A percentile compares a stretch with the other conserved stretches of the same genome.
These are phyloP conservation scores for Antheraea yamamai DNA, from an alignment of 2,888 invertebrate genomes.

Conservation along the genomic window DNA sequence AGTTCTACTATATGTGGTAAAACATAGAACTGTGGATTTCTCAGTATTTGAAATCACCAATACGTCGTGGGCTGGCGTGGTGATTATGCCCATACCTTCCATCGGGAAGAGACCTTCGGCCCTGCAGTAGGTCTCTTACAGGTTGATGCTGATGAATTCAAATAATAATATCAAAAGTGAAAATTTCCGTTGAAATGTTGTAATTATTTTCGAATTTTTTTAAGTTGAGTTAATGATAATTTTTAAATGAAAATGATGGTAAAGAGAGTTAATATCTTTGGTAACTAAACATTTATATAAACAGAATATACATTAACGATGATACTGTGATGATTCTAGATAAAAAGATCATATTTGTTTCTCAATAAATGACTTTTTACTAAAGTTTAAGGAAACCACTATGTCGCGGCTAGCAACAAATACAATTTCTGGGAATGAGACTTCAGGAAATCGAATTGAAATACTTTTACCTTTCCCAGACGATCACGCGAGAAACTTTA, in stretches of 20 bases:
- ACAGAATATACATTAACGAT: background rate
- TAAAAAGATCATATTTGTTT: background rate
- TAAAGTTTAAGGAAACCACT: background rate
- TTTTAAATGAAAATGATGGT: background rate
- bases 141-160: too few species aligned
- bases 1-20: too few species aligned
- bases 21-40: too few species aligned
- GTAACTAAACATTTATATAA: background rate
- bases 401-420: background rate
- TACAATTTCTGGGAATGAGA: background rate
- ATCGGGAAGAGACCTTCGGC: too few species aligned
- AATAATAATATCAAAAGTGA: background rate
- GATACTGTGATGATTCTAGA: background rate
- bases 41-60: too few species aligned
- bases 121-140: too few species aligned
- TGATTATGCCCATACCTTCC: too few species aligned
- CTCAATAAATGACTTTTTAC: background rate
- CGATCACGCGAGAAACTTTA: slow-evolving; percentile 7
- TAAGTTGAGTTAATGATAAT: background rate
- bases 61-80: too few species aligned
- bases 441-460: slow-evolving; percentile 2
- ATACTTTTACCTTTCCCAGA: background rate
- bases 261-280: background rate
- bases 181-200: background rate
- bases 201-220: background rate